Percentiles rank a stretch among this genome's conserved stretches.
phyloP scores from a whole-genome alignment of 2,888 invertebrate species.

The Ctenicera cuprea region DNA sequence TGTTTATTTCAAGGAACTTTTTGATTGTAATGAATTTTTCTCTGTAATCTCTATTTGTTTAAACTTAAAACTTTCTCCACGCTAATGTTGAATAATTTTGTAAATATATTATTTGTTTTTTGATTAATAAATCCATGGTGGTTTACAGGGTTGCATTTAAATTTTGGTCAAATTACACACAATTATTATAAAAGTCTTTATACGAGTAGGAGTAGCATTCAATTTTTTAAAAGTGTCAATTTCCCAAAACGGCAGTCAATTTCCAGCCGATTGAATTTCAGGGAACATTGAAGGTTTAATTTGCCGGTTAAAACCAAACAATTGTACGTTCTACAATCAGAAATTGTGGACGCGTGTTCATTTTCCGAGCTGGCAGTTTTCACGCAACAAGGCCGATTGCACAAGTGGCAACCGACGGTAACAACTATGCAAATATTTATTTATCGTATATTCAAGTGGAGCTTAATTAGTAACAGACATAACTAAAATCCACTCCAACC shows the following conservation, averaged over 20 bases:
- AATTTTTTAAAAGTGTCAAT: constrained; percentile 33
- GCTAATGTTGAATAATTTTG: too few relatives aligned
- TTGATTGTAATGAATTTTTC: too few relatives aligned
- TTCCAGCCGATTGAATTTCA: constrained; percentile 24
- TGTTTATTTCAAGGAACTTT: too few relatives aligned
- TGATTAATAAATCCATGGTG: too few relatives aligned
- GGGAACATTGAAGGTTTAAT: constrained; percentile 24
- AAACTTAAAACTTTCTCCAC: too few relatives aligned
- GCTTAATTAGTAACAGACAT: constrained; percentile 50
- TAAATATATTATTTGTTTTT: too few relatives aligned
- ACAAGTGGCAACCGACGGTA: constrained; percentile 40
- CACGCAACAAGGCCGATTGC: constrained; percentile 33
- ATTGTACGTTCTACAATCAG: constrained; percentile 30
- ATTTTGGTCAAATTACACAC: too few relatives aligned
- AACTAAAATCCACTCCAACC: constrained; percentile 47
- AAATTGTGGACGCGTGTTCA: constrained; percentile 39
- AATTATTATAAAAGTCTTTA: too few relatives aligned
- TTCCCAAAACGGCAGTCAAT: constrained; percentile 25
- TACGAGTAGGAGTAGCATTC: not conserved
- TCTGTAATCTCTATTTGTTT: too few relatives aligned
- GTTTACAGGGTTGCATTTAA: too few relatives aligned
- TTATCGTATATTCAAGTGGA: constrained; percentile 42
- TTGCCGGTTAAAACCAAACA: constrained; percentile 18
- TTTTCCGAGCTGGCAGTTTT: constrained; percentile 44
- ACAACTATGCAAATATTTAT: constrained; percentile 48